Evolutionary conservation across 2,888 invertebrate species (phyloP), one percentile per base, ranked within the genome.

Genomic region (Limnephilus lunatus): DNA sequence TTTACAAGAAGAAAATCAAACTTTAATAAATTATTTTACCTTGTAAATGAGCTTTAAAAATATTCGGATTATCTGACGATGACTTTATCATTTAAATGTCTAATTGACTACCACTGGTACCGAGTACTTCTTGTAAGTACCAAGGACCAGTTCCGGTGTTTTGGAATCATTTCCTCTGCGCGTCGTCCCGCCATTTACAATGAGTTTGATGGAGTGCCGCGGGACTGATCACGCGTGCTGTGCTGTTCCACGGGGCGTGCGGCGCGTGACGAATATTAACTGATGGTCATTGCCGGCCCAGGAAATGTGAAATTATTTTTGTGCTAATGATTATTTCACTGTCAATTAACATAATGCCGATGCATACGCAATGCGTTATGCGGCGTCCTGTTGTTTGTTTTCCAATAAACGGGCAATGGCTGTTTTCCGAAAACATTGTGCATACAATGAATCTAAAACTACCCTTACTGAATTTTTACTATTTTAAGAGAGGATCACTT

Each of bases 131-230:
- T 25, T 5, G 68, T n/a, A 68, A 25, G 68, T 68, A 68, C 25
- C 25, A 9, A 68, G 68, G 25, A 68, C 68, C 25, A 68, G 68
- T 68, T 68, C 68, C 68, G 68, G 68, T 68, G n/a, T 68, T 68
- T 68, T 7, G 68, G 68, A 68, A 68, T 68, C 68, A 68, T 68
- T 68, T 68, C 68, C 68, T n/a, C 68, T 25, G 3, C 9, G 68
- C 68, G 68, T 68, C 68, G 68, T 68, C 68, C 68, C 25, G 68
- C 32, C 68, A 25, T 68, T 68, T n/a, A 68, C 68, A 68, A 68
- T 68, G 68, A 68, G n/a, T 68, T n/a, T 39, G 86, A 86, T 86
- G 44, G 86, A 86, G 86, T 86, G 86, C 44, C 44, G 48, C n/a
- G 48, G 44, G 86, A 44, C 44, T 86, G 86, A 86, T 86, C 86